Evolutionary conservation across 2,888 invertebrate genomes (phyloP).

Genomic region (Machimus rusticus): DNA sequence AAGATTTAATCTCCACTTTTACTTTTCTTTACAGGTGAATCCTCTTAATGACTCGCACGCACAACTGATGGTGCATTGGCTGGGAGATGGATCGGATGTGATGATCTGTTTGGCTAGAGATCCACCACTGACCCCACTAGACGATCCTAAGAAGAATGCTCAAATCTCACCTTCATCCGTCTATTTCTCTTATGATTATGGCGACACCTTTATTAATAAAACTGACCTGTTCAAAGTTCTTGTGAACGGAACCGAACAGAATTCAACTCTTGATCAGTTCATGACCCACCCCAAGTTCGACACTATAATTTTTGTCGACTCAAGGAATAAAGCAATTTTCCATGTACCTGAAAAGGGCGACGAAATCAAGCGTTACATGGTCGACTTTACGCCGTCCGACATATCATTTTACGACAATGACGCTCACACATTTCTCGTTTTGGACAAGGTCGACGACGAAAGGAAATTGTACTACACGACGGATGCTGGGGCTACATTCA

Average conservation of each 20-base stretch:
- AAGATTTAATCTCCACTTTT: background rate
- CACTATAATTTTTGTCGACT: constrained; percentile 85
- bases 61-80: constrained; percentile 92
- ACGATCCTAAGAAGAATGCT: constrained; percentile 60
- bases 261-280: constrained; percentile 82
- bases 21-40: constrained; percentile 69
- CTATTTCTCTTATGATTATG: constrained; percentile 88
- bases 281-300: constrained; percentile 83
- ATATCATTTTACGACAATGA: constrained; percentile 78
- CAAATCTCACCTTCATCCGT: constrained; percentile 74
- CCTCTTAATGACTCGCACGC: constrained; percentile 85
- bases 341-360: constrained; percentile 78
- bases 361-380: constrained; percentile 69
- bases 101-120: constrained; percentile 87
- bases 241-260: constrained; percentile 65
- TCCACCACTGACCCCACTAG: constrained; percentile 64
- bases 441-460: constrained; percentile 75
- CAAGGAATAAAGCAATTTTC: constrained; percentile 77
- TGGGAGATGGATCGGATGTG: constrained; percentile 85
- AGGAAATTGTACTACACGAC: constrained; percentile 77
- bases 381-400: constrained; percentile 80
- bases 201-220: constrained; percentile 78
- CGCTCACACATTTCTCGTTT: constrained; percentile 73
- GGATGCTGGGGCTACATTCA: constrained; percentile 79
- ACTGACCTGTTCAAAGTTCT: constrained; percentile 72